Percentiles rank a stretch among this genome's conserved stretches.
Evolutionary conservation across 2,797 vertebrate species (phyloP).

Genomic region (Mus caroli): DNA sequence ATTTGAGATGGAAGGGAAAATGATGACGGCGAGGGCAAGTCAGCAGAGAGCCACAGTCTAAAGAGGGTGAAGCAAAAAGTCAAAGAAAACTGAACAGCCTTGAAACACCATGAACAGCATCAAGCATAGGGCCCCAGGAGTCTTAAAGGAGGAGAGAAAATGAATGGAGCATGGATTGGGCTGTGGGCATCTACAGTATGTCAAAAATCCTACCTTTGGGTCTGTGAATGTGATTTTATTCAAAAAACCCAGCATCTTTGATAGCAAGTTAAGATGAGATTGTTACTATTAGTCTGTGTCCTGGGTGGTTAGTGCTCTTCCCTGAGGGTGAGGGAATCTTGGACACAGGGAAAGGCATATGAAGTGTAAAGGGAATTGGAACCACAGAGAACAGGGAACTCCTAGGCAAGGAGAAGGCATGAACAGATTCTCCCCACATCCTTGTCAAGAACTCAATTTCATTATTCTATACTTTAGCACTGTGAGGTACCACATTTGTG

Average conservation of each 20-base stretch:
- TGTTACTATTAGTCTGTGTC: not conserved
- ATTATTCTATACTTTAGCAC: not conserved
- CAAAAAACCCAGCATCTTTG: not conserved
- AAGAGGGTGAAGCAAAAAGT: not conserved
- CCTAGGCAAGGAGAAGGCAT: not conserved
- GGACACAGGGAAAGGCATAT: not conserved
- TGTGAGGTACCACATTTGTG: not conserved
- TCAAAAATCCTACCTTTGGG: not conserved
- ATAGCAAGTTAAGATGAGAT: constrained; percentile 19
- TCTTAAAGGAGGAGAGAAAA: not conserved
- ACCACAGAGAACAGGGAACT: not conserved
- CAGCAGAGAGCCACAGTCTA: not conserved
- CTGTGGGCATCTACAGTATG: not conserved
- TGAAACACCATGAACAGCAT: not conserved
- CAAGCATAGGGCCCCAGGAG: not conserved
- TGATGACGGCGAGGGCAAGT: not conserved
- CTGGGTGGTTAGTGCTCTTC: not conserved
- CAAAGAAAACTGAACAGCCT: not conserved
- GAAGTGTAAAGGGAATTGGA: not conserved
- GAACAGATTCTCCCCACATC: not conserved
- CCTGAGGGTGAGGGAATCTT: not conserved
- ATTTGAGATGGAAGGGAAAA: not conserved
- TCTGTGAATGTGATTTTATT: not conserved
- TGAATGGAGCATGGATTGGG: not conserved
- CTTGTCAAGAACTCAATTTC: not conserved